A percentile compares a stretch with the other conserved stretches of the same genome.
These are phyloP conservation scores for Paguma larvata DNA, from an alignment of 2,797 vertebrate genomes.

Conservation along the genomic window DNA sequence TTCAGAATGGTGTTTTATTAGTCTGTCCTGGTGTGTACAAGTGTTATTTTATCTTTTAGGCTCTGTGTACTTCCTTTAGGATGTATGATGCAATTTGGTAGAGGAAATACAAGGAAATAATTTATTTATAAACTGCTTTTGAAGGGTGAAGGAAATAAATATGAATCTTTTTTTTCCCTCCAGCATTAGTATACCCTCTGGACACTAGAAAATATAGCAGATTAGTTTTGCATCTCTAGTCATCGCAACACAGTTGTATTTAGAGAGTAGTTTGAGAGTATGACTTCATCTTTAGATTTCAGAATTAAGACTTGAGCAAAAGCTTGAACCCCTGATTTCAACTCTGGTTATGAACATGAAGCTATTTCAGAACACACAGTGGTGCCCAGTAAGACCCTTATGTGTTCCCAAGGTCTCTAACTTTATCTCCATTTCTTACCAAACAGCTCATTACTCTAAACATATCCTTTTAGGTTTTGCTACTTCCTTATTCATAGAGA, in stretches of 20 bases:
- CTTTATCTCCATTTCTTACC: background rate
- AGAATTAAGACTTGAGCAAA: constrained; percentile 3
- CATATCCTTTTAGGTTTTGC: background rate
- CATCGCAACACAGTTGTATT: background rate
- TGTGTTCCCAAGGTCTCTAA: background rate
- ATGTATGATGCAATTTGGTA: constrained; percentile 62
- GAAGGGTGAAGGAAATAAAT: constrained; percentile 68
- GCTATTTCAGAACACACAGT: background rate
- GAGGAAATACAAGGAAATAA: constrained; percentile 65
- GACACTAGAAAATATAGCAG: constrained; percentile 24
- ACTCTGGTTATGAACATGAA: background rate
- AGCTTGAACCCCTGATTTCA: background rate
- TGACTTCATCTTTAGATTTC: background rate
- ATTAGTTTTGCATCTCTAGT: constrained; percentile 52
- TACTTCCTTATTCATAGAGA: background rate
- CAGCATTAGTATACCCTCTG: constrained; percentile 25
- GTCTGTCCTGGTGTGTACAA: constrained; percentile 49
- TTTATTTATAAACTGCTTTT: constrained; percentile 77
- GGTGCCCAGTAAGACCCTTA: background rate
- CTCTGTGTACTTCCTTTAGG: constrained; percentile 33
- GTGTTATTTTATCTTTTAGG: constrained; percentile 74
- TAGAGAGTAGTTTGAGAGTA: background rate
- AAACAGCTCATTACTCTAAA: background rate
- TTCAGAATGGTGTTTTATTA: constrained; percentile 66
- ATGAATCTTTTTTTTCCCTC: constrained; percentile 9